Conservation (phyloP, 2,797 vertebrate species). For the Sardinella longiceps region DNA sequence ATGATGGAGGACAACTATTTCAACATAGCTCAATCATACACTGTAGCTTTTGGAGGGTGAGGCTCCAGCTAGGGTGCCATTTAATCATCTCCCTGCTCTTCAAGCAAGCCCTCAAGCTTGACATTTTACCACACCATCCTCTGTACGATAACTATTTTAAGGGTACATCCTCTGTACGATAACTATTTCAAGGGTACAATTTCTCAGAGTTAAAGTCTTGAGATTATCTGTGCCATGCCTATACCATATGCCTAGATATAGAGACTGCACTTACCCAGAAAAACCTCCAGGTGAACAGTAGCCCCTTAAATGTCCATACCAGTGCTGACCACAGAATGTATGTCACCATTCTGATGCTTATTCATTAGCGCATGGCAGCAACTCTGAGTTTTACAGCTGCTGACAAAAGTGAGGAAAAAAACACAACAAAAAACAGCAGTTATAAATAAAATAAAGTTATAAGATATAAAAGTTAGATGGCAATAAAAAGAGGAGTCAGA, state of each 20-base stretch:
- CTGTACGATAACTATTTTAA: no score
- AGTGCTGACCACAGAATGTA: slow-evolving; percentile 61
- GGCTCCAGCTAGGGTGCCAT: no score
- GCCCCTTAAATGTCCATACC: slow-evolving; percentile 69
- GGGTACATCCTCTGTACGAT: no score
- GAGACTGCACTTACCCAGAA: slow-evolving; percentile 71
- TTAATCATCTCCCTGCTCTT: no score
- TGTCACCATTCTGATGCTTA: slow-evolving; percentile 59
- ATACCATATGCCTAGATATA: no score
- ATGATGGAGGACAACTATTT: neutral
- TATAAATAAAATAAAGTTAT: no score
- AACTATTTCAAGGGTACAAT: no score
- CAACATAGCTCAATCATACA: neutral
- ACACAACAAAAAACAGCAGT: neutral
- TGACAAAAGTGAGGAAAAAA: neutral
- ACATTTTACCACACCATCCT: no score
- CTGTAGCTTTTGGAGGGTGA: no score
- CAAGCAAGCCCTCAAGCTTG: no score
- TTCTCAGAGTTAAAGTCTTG: no score
- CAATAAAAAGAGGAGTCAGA: neutral
- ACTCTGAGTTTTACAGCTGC: slow-evolving; percentile 34
- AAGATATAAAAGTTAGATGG: neutral
- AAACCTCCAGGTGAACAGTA: slow-evolving; percentile 75
- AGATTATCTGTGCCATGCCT: no score
- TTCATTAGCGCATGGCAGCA: slow-evolving; percentile 44